Percentiles rank a stretch among this genome's conserved stretches.
Evolutionary conservation across 2,888 invertebrate genomes (phyloP).

Genomic region (Polydrusus cervinus): DNA sequence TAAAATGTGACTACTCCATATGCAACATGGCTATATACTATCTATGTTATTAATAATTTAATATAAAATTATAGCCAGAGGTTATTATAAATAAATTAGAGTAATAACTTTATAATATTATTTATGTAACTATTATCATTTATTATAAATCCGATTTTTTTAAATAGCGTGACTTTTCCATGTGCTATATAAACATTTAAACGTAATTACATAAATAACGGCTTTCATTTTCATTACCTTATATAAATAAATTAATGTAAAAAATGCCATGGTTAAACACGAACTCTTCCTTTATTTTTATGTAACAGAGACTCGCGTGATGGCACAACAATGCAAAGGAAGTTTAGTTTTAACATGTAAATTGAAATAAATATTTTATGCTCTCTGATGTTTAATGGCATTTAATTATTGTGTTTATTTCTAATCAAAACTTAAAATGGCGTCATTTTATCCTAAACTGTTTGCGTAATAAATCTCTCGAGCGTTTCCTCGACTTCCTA

Average conservation of each 20-base stretch:
- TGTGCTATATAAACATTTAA: conserved; percentile 9
- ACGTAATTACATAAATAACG: conserved; percentile 31
- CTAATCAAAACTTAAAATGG: conserved; percentile 32
- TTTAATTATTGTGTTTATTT: conserved; percentile 42
- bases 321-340: conserved; percentile 51
- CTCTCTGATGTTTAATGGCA: conserved; percentile 37
- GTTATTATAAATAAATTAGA: too few relatives aligned
- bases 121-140: background rate
- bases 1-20: too few relatives aligned
- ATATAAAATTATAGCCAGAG: too few relatives aligned
- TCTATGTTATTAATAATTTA: too few relatives aligned
- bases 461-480: background rate
- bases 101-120: background rate
- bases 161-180: background rate
- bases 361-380: conserved; percentile 50
- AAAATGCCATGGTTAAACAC: conserved; percentile 38
- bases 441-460: conserved; percentile 26
- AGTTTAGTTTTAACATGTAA: conserved; percentile 50
- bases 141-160: background rate
- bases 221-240: conserved; percentile 49
- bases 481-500: too few relatives aligned
- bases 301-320: conserved; percentile 49
- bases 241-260: conserved; percentile 48
- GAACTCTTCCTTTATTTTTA: conserved; percentile 51
- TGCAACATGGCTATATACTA: too few relatives aligned